These are phyloP conservation scores for Blastobasis lacticolella DNA, from an alignment of 2,888 invertebrate species.

Conservation along the genomic window DNA sequence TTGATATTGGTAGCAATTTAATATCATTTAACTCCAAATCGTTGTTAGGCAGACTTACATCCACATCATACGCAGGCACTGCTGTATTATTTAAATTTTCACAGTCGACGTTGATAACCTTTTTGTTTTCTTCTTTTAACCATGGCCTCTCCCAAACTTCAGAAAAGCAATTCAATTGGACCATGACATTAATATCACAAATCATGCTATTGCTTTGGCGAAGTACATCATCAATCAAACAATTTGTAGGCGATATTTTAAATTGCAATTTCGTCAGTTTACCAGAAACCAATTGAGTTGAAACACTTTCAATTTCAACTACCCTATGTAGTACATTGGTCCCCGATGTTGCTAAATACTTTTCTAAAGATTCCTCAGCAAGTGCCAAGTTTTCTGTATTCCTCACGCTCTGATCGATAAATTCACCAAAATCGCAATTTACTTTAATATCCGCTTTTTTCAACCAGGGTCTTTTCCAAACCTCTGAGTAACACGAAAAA, in stretches of 20 bases:
- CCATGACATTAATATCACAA: neutral
- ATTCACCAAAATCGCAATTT: neutral
- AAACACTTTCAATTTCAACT: constrained; percentile 1
- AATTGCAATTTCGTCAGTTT: constrained; percentile 7
- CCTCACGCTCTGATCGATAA: neutral
- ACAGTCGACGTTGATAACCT: constrained; percentile 3
- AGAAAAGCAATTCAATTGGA: neutral
- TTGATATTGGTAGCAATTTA: no score
- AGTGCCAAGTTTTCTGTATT: neutral
- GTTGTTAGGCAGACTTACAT: no score
- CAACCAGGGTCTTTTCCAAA: constrained; percentile 9
- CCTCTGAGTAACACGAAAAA: neutral
- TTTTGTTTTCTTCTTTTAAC: constrained; percentile 2
- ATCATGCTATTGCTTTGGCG: neutral
- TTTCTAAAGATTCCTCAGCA: neutral
- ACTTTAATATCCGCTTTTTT: constrained; percentile 14
- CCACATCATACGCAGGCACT: no score
- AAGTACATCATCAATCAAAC: neutral
- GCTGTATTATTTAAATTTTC: neutral
- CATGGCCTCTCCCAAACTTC: constrained; percentile 8
- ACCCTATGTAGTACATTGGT: neutral
- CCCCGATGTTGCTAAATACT: neutral
- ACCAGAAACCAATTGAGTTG: constrained; percentile 7
- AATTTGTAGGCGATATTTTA: constrained; percentile 2
- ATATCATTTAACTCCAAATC: no score